Evolutionary conservation across 2,797 vertebrate genomes (phyloP).

Genomic region (Streptopelia turtur): DNA sequence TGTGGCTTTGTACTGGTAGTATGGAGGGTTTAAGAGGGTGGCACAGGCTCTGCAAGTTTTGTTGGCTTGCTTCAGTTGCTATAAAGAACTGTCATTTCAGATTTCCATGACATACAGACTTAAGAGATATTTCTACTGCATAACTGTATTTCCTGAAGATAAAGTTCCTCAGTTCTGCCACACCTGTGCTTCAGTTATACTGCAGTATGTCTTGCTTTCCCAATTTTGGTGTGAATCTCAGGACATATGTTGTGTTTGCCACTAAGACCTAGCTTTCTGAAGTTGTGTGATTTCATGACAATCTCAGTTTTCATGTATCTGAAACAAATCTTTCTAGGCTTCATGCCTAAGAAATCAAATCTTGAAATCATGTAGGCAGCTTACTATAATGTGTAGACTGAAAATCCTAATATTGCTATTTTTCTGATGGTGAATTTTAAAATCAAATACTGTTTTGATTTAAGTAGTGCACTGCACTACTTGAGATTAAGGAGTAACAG

Average conservation of each 20-base stretch:
- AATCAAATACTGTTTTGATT: not conserved
- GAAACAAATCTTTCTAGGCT: not conserved
- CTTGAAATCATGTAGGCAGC: not conserved
- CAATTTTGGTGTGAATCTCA: not conserved
- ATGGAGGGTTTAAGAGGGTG: not conserved
- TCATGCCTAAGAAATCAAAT: not conserved
- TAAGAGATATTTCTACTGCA: not conserved
- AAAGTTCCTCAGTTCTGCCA: not conserved
- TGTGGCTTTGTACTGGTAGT: not conserved
- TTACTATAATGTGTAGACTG: fast-evolving
- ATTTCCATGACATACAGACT: not conserved
- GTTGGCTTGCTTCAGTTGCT: not conserved
- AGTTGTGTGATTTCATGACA: not conserved
- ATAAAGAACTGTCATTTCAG: not conserved
- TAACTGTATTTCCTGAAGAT: not conserved
- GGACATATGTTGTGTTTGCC: not conserved
- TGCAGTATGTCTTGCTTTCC: not conserved
- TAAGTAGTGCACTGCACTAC: too few species aligned
- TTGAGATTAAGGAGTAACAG: too few species aligned
- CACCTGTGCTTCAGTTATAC: not conserved
- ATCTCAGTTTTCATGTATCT: not conserved
- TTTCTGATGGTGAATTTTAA: not conserved
- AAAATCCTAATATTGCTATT: not conserved
- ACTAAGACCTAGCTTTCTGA: not conserved
- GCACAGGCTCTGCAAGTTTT: not conserved